Base-by-base conservation (phyloP, 2,113 vertebrate species). In the Paedocypris sp. region DNA sequence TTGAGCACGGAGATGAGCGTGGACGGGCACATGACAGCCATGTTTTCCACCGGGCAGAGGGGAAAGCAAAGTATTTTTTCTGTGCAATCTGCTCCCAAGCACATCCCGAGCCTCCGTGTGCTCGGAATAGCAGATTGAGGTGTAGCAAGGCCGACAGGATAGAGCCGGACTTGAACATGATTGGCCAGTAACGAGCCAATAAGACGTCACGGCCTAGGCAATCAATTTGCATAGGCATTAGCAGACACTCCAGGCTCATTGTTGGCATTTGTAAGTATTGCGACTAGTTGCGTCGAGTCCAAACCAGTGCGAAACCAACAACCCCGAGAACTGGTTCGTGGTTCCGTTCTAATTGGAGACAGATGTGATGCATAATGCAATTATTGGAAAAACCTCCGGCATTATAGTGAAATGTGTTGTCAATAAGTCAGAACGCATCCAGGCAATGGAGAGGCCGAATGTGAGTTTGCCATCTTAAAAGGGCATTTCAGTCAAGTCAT, bases 1-100 rank as follows among this genome's bases (percentile, higher is more conserved):
- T 77, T 61, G 61, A 19, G 63, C 73, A 69, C 66, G 28, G 54
- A 76, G 81, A 85, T 83, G 78, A 83, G 78, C 72, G 57, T 70
- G 82, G 82, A 85, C 81, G 79, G 62, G 79, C 75, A 71, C 73
- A 77, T 80, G 80, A 82, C 81, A 81, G 76, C 78, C 80, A 59
- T 72, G 78, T 79, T 82, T 82, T 77, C 75, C 68, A 67, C 66
- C 35, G 62, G 62, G 62, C 62, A 36, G 28, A 64, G 33, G 71
- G 72, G 78, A 78, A 79, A 77, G 71, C 72, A 78, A 81, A 80
- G 74, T 79, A 77, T 81, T 77, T 73, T 83, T 84, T 36, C 62
- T 64, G 51, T 48, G 48, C 75, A 80, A 79, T 83, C 78, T 79
- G 77, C 73, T 77, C 64, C 72, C 78, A 62, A 79, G 80, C 76